Evolutionary conservation across 2,113 vertebrate species (phyloP).

Genomic region (Nymphicus hollandicus): DNA sequence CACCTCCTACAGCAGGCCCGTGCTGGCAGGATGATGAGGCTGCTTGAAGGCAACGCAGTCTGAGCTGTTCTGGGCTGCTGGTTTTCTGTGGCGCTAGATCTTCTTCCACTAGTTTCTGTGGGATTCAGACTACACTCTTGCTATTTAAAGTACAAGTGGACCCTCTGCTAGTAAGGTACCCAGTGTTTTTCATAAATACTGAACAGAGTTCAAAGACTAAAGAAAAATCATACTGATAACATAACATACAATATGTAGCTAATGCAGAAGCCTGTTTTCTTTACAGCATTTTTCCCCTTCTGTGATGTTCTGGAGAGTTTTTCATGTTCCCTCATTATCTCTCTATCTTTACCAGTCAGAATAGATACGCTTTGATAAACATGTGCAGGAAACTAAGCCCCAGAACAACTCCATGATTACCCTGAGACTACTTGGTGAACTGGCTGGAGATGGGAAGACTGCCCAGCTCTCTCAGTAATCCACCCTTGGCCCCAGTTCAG

Average conservation of each 20-base stretch:
- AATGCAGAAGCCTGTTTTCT: background rate
- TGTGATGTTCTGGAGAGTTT: background rate
- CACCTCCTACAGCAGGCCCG: background rate
- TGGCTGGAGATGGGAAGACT: conserved; percentile 43
- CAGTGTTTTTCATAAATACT: background rate
- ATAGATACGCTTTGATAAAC: conserved; percentile 6
- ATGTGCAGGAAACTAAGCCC: conserved; percentile 1
- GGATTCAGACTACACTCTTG: background rate
- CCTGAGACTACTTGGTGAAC: conserved; percentile 32
- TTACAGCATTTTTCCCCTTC: background rate
- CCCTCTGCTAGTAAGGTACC: background rate
- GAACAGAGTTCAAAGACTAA: background rate
- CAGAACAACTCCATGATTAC: conserved; percentile 17
- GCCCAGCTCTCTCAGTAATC: conserved; percentile 36
- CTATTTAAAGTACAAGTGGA: background rate
- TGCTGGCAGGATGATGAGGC: background rate
- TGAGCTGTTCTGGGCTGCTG: background rate
- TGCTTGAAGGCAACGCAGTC: background rate
- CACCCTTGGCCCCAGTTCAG: conserved; percentile 35
- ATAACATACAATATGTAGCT: background rate
- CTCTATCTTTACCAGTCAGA: background rate
- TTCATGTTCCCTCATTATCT: background rate
- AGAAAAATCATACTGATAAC: background rate
- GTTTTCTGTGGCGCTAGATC: background rate
- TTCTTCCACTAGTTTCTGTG: background rate